Conservation (phyloP, 2,797 vertebrate genomes). For the Parauchenoglanis punctatus region DNA sequence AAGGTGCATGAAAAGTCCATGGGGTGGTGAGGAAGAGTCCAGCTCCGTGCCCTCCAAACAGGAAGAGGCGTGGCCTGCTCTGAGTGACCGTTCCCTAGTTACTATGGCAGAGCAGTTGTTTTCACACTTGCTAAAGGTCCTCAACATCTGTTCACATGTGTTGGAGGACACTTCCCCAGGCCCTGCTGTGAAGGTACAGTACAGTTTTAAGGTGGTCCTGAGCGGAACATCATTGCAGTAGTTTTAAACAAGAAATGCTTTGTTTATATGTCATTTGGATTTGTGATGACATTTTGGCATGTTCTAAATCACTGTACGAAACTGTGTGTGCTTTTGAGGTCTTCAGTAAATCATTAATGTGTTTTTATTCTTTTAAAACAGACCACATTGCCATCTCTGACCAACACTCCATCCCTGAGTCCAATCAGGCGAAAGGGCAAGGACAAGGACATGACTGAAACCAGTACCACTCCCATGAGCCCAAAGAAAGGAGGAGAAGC, state of each 20-base stretch:
- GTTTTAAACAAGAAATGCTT: neutral
- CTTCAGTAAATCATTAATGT: neutral
- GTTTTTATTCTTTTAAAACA: constrained; percentile 53
- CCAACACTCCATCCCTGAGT: constrained; percentile 92
- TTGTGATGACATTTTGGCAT: neutral
- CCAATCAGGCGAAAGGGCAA: constrained; percentile 96
- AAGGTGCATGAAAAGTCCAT: constrained; percentile 90
- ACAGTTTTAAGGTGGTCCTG: neutral
- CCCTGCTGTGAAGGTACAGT: constrained; percentile 85
- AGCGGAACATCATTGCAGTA: neutral
- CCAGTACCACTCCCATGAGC: constrained; percentile 83
- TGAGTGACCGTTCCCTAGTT: constrained; percentile 86
- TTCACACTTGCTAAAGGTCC: constrained; percentile 89
- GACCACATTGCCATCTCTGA: constrained; percentile 91
- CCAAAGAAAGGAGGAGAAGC: constrained; percentile 89
- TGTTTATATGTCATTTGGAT: neutral
- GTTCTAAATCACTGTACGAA: neutral
- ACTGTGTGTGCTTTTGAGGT: neutral
- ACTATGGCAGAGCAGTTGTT: constrained; percentile 93
- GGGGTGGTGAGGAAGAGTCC: constrained; percentile 88
- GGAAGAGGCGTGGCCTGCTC: constrained; percentile 90
- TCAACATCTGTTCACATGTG: constrained; percentile 96
- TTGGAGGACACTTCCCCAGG: constrained; percentile 91
- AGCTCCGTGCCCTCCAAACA: constrained; percentile 73
- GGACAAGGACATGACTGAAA: constrained; percentile 86